Percentiles rank a stretch among this genome's conserved stretches.
Conservation (phyloP, 1,140 invertebrate genomes). For the Acyrthosiphon pisum region DNA sequence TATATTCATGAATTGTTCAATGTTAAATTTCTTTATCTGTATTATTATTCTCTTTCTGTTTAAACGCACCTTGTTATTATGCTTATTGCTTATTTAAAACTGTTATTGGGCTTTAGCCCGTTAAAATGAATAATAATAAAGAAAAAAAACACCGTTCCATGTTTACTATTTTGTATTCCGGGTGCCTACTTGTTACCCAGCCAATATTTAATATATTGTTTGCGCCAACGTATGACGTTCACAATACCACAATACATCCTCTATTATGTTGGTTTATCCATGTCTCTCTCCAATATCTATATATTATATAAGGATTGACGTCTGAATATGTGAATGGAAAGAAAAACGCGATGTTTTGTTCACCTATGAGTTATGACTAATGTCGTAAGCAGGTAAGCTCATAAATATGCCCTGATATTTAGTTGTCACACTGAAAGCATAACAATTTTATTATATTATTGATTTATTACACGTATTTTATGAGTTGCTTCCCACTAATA, state of each 20-base stretch:
- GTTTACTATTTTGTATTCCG: not conserved
- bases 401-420: not conserved
- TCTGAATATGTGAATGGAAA: not conserved
- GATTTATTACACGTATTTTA: not conserved
- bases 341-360: constrained; percentile 9
- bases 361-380: not conserved
- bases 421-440: not conserved
- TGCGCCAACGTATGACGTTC: not conserved
- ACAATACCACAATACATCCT: not conserved
- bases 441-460: not conserved
- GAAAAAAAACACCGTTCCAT: not conserved
- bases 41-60: no score
- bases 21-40: no score
- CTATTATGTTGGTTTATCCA: not conserved
- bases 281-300: not conserved
- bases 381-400: not conserved
- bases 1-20: no score
- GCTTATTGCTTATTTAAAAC: no score
- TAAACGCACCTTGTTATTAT: no score
- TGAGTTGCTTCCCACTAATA: not conserved
- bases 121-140: no score
- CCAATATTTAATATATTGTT: not conserved
- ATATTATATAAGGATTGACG: not conserved
- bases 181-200: not conserved
- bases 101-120: no score